A percentile compares a stretch with the other conserved stretches of the same genome.
These are phyloP conservation scores for Drepana falcataria DNA, from an alignment of 2,888 invertebrate genomes.

Conservation along the genomic window DNA sequence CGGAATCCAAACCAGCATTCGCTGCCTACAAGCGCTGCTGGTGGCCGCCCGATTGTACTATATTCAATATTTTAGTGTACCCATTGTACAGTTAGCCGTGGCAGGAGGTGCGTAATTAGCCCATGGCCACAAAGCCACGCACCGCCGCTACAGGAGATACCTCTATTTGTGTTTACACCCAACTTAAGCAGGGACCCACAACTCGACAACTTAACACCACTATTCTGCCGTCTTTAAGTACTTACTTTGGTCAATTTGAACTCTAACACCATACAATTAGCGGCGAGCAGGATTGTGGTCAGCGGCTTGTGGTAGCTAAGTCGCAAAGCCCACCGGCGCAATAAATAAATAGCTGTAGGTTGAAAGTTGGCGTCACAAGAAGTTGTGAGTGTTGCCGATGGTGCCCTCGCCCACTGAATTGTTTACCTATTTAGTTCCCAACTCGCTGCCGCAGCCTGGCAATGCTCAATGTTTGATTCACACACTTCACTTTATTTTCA, in stretches of 20 bases:
- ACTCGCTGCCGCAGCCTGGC: constrained; percentile 11
- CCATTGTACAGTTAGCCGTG: too few species aligned
- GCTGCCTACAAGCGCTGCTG: too few species aligned
- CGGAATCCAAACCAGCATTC: too few species aligned
- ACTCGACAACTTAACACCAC: constrained; percentile 29
- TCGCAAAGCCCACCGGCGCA: constrained; percentile 51
- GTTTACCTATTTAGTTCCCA: constrained; percentile 43
- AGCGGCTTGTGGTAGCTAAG: constrained; percentile 17
- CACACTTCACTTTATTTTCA: too few species aligned
- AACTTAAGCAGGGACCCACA: constrained; percentile 25
- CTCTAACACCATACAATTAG: constrained; percentile 17
- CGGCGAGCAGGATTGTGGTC: constrained; percentile 4
- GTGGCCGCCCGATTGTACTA: too few species aligned
- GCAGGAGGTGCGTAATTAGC: too few species aligned
- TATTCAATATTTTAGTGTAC: too few species aligned
- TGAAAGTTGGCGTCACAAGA: constrained; percentile 45
- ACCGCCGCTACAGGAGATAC: constrained; percentile 43
- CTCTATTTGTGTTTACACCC: constrained; percentile 46
- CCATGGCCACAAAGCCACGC: background rate
- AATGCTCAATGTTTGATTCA: background rate
- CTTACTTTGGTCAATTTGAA: constrained; percentile 9
- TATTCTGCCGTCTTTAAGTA: constrained; percentile 14
- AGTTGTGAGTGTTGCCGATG: constrained; percentile 47
- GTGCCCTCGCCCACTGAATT: constrained; percentile 51
- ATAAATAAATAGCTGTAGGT: constrained; percentile 67